These are phyloP conservation scores for Hyles vespertilio DNA, from an alignment of 1,140 invertebrate genomes.

Conservation along the genomic window DNA sequence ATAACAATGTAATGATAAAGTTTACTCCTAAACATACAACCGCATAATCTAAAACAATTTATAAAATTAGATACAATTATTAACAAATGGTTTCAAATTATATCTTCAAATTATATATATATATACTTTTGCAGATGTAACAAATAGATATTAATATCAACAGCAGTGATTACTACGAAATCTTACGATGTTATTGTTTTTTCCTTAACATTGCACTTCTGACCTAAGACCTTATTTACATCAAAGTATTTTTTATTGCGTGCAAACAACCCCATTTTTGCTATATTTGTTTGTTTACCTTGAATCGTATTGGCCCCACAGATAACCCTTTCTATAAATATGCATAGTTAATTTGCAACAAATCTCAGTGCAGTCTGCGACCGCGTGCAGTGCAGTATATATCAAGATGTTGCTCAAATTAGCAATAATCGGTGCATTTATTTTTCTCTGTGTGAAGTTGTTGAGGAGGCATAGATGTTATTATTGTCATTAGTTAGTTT, in stretches of 20 bases:
- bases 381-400: slow-evolving; percentile 15
- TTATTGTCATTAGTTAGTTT: slow-evolving; percentile 41
- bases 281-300: slow-evolving; percentile 18
- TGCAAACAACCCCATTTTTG: slow-evolving; percentile 30
- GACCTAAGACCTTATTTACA: slow-evolving; percentile 14
- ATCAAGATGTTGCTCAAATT: slow-evolving; percentile 59
- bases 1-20: no score
- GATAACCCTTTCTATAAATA: slow-evolving; percentile 42
- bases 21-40: no score
- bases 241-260: slow-evolving; percentile 25
- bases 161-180: no score
- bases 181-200: background rate
- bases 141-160: no score
- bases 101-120: no score
- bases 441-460: slow-evolving; percentile 61
- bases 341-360: slow-evolving; percentile 13
- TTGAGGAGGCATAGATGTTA: slow-evolving; percentile 40
- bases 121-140: no score
- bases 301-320: slow-evolving; percentile 20
- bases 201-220: background rate
- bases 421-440: slow-evolving; percentile 48
- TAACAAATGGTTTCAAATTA: no score
- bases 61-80: no score
- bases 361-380: slow-evolving; percentile 32
- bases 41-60: no score